Evolutionary conservation across 2,113 vertebrate species (phyloP).

Genomic region (Chloropsis hardwickii): DNA sequence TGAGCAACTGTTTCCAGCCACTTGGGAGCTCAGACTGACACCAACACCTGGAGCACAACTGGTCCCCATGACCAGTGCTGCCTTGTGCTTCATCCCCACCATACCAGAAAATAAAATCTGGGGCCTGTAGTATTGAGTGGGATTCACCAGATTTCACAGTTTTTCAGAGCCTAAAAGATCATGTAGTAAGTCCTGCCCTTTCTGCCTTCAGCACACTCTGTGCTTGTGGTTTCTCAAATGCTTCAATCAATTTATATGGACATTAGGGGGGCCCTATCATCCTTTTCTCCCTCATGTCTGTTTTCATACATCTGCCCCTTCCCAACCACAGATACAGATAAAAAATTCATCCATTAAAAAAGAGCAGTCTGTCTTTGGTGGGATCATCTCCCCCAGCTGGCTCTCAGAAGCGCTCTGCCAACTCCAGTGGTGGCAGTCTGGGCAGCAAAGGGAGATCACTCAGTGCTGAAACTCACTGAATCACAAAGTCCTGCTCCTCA

Average conservation of each 20-base stretch:
- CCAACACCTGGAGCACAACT: neutral
- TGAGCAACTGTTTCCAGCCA: neutral
- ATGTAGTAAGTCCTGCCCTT: neutral
- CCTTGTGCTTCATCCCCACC: neutral
- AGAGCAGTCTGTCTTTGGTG: neutral
- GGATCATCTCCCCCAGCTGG: neutral
- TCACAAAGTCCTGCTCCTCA: neutral
- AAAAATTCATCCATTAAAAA: neutral
- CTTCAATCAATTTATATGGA: neutral
- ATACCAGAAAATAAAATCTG: neutral
- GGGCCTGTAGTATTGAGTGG: neutral
- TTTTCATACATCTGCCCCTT: neutral
- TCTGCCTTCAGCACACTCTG: neutral
- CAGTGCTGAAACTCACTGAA: neutral
- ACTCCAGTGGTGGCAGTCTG: neutral
- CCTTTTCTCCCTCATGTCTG: neutral
- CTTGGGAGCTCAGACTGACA: neutral
- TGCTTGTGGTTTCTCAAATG: neutral
- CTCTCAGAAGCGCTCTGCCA: neutral
- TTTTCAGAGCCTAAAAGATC: neutral
- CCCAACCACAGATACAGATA: neutral
- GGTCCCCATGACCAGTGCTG: fast-evolving
- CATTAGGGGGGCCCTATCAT: neutral
- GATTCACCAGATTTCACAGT: neutral
- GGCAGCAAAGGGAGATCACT: neutral